These are phyloP conservation scores for Thelaira solivaga DNA, from an alignment of 2,888 invertebrate genomes.

Conservation along the genomic window DNA sequence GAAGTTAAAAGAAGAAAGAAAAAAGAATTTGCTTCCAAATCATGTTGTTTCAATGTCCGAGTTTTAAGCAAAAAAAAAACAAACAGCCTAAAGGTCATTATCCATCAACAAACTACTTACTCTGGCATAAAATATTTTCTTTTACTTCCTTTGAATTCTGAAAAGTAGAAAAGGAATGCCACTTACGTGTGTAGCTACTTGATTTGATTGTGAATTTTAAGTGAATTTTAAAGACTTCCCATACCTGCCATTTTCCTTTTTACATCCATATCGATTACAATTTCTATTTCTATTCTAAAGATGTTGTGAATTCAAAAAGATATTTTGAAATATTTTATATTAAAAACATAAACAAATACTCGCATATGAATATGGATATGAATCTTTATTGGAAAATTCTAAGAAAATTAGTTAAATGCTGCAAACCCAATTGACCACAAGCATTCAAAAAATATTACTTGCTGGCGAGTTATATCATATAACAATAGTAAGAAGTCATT, in stretches of 20 bases:
- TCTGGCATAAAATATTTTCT: slow-evolving; percentile 33
- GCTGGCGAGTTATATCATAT: no score
- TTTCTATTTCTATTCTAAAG: no score
- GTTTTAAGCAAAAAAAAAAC: background rate
- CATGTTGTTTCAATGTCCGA: slow-evolving; percentile 37
- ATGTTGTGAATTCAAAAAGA: background rate
- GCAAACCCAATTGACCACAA: no score
- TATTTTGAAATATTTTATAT: background rate
- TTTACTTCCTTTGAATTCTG: background rate
- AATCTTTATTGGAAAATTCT: slow-evolving; percentile 46
- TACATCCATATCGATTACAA: no score
- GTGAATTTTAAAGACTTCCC: slow-evolving; percentile 32
- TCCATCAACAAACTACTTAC: slow-evolving; percentile 47
- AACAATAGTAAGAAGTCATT: no score
- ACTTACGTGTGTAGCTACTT: no score
- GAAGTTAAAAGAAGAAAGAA: slow-evolving; percentile 17
- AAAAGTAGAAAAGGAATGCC: background rate
- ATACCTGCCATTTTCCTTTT: no score
- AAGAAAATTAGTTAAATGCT: no score
- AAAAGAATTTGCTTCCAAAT: background rate
- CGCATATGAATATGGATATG: no score
- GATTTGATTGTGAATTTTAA: slow-evolving; percentile 58
- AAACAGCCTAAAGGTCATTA: slow-evolving; percentile 50
- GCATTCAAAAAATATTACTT: no score
- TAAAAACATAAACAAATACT: slow-evolving; percentile 9